A percentile compares a stretch with the other conserved stretches of the same genome.
phyloP scores from a whole-genome alignment of 2,797 vertebrate genomes.

The Pantherophis vulpinus region DNA sequence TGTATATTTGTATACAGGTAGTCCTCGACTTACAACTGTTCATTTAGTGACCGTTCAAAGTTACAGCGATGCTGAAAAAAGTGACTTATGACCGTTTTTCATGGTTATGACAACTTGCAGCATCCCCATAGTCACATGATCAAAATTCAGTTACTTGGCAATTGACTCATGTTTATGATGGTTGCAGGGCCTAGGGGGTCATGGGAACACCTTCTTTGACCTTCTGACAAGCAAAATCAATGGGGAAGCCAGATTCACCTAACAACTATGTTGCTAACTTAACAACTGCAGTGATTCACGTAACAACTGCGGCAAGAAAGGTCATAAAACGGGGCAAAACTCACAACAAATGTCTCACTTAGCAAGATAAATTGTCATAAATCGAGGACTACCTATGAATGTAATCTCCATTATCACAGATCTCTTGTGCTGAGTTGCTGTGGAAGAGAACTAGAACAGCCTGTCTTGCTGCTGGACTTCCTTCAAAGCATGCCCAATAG shows the following conservation, averaged over 20 bases:
- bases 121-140: neutral
- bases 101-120: neutral
- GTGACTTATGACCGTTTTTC: neutral
- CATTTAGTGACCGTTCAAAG: too few species aligned
- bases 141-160: neutral
- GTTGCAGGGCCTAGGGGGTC: neutral
- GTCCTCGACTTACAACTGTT: too few species aligned
- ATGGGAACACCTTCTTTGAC: neutral
- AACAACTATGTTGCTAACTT: neutral
- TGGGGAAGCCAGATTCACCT: neutral
- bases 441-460: neutral
- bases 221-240: neutral
- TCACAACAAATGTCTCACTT: neutral
- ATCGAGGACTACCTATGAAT: neutral
- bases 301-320: neutral
- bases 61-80: neutral
- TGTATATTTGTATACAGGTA: neutral
- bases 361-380: neutral
- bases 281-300: neutral
- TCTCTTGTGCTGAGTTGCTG: neutral
- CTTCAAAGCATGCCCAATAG: neutral
- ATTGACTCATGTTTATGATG: neutral
- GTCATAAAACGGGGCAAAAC: neutral
- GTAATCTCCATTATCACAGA: neutral
- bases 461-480: neutral